Conservation (phyloP, 2,113 vertebrate genomes). For the Pterocles orientalis region DNA sequence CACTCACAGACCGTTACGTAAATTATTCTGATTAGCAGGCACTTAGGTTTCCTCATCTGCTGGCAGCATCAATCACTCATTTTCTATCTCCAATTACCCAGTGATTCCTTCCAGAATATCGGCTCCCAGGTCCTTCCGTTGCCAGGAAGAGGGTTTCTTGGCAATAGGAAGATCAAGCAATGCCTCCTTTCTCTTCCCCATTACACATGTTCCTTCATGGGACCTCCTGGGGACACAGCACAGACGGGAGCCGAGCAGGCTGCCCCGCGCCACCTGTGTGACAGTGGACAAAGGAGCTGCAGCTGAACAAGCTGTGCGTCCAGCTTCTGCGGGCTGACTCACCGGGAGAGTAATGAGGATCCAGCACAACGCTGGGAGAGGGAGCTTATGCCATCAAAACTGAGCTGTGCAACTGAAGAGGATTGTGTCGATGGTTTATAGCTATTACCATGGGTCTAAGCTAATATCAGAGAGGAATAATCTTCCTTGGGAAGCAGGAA, state of each 20-base stretch:
- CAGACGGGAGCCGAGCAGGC: not conserved
- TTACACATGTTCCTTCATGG: not conserved
- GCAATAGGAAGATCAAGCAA: not conserved
- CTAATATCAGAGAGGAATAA: not conserved
- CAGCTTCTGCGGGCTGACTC: not conserved
- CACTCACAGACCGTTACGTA: not conserved
- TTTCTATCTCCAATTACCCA: conserved; percentile 8
- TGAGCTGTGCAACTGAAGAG: not conserved
- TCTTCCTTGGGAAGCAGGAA: not conserved
- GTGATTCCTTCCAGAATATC: conserved; percentile 32
- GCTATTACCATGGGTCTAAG: not conserved
- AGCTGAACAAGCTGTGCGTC: not conserved
- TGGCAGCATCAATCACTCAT: conserved; percentile 5
- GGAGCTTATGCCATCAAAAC: not conserved
- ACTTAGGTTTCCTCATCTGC: conserved; percentile 6
- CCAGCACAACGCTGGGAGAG: not conserved
- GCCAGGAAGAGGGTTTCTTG: not conserved
- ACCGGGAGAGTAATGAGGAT: not conserved
- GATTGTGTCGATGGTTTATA: not conserved
- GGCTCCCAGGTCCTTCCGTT: not conserved
- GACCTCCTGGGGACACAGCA: not conserved
- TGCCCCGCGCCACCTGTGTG: not conserved
- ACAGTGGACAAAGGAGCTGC: not conserved
- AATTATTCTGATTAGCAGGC: conserved; percentile 37
- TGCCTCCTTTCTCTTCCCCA: not conserved